A percentile compares a stretch with the other conserved stretches of the same genome.
phyloP scores from a whole-genome alignment of 2,797 vertebrate genomes.

The Champsocephalus esox region DNA sequence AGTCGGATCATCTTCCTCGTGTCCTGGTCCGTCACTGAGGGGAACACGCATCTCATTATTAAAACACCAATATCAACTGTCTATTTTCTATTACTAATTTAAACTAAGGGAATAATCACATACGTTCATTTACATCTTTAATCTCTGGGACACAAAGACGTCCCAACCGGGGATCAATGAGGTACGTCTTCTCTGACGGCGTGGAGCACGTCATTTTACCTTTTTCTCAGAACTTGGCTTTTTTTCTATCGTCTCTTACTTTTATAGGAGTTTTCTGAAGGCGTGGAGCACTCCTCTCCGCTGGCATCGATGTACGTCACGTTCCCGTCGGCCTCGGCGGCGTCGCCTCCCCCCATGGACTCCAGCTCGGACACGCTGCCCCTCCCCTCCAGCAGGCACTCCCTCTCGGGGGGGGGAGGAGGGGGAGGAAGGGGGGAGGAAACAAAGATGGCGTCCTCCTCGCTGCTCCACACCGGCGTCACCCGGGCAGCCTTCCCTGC shows the following conservation, averaged over 20 bases:
- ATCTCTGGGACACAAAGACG: too few species aligned
- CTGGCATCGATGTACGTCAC: slow-evolving; percentile 81
- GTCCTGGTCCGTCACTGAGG: slow-evolving; percentile 79
- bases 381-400: slow-evolving; percentile 62
- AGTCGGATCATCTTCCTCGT: slow-evolving; percentile 78
- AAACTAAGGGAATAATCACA: too few species aligned
- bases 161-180: too few species aligned
- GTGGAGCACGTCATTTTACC: too few species aligned
- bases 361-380: slow-evolving; percentile 72
- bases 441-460: slow-evolving; percentile 71
- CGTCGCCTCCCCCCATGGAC: slow-evolving; percentile 55
- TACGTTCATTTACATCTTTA: too few species aligned
- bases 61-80: too few species aligned
- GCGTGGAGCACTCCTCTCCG: slow-evolving; percentile 76
- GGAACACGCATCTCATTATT: neutral
- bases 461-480: slow-evolving; percentile 72
- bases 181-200: too few species aligned
- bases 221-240: too few species aligned
- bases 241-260: slow-evolving; percentile 46
- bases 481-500: slow-evolving; percentile 70
- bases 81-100: too few species aligned
- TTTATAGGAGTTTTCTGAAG: slow-evolving; percentile 75
- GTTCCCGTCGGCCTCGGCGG: slow-evolving; percentile 47
- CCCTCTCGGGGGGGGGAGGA: slow-evolving; percentile 64
- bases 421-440: slow-evolving; percentile 57